Conservation (phyloP, 2,113 vertebrate species). For the Triplophysa siluroides region DNA sequence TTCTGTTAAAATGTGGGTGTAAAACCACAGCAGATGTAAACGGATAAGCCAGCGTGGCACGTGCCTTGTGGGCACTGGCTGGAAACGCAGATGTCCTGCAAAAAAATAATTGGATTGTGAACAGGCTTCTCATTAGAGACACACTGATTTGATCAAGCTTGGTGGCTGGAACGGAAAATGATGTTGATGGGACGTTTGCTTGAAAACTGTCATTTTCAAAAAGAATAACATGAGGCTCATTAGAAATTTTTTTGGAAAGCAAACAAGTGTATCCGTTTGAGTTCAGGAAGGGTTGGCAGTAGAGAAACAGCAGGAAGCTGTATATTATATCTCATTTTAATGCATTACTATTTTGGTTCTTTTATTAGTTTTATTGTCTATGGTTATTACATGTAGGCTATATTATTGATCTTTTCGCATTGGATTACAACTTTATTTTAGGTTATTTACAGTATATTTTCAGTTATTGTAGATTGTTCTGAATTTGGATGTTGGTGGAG, state of each 20-base stretch:
- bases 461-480: no score
- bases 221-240: slow-evolving; percentile 22
- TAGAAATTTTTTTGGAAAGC: slow-evolving; percentile 31
- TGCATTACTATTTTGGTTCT: no score
- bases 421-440: no score
- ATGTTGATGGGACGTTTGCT: not conserved
- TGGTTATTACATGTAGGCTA: no score
- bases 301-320: not conserved
- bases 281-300: not conserved
- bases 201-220: slow-evolving; percentile 10
- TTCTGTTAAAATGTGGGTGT: not conserved
- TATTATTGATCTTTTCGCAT: no score
- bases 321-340: no score
- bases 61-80: slow-evolving; percentile 1
- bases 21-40: slow-evolving; percentile 12
- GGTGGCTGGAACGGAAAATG: slow-evolving; percentile 16
- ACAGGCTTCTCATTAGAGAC: slow-evolving; percentile 32
- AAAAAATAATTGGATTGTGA: slow-evolving; percentile 31
- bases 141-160: slow-evolving; percentile 20
- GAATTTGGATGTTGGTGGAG: no score
- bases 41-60: not conserved
- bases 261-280: slow-evolving; percentile 10
- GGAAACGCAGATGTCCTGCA: slow-evolving; percentile 26
- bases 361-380: no score
- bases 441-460: no score